Conservation (phyloP, 2,888 invertebrate species). For the Matsumyia berberina region DNA sequence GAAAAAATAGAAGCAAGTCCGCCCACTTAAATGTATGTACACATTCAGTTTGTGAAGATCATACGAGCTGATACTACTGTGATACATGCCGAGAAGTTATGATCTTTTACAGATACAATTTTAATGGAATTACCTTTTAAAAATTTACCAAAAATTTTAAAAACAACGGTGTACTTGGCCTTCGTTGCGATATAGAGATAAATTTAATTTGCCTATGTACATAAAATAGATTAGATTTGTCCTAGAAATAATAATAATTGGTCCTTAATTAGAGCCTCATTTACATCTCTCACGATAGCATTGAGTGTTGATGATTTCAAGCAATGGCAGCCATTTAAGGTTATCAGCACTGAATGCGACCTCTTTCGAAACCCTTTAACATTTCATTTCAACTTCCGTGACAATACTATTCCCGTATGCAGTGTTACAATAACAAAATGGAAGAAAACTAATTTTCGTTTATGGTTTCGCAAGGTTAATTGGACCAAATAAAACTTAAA, state of each 20-base stretch:
- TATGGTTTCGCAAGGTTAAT: too few species aligned
- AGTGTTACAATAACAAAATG: too few species aligned
- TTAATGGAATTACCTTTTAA: conserved; percentile 30
- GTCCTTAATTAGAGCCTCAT: not conserved
- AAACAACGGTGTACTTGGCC: not conserved
- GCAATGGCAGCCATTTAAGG: too few species aligned
- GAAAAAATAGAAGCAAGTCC: conserved; percentile 37
- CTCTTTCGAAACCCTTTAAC: too few species aligned
- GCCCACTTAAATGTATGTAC: conserved; percentile 26
- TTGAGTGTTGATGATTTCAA: too few species aligned
- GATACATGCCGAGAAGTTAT: not conserved
- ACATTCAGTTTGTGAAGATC: conserved; percentile 19
- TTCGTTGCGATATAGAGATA: not conserved
- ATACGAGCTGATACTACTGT: conserved; percentile 11
- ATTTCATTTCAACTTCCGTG: too few species aligned
- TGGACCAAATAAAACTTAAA: too few species aligned
- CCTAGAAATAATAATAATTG: conserved; percentile 11
- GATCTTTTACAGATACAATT: conserved; percentile 21
- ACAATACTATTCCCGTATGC: too few species aligned
- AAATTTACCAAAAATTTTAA: not conserved
- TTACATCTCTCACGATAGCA: not conserved
- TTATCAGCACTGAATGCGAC: too few species aligned
- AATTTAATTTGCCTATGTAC: not conserved
- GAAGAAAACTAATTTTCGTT: too few species aligned
- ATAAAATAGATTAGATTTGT: conserved; percentile 6